Conservation (phyloP, 2,888 invertebrate genomes). For the Idaea aversata region DNA sequence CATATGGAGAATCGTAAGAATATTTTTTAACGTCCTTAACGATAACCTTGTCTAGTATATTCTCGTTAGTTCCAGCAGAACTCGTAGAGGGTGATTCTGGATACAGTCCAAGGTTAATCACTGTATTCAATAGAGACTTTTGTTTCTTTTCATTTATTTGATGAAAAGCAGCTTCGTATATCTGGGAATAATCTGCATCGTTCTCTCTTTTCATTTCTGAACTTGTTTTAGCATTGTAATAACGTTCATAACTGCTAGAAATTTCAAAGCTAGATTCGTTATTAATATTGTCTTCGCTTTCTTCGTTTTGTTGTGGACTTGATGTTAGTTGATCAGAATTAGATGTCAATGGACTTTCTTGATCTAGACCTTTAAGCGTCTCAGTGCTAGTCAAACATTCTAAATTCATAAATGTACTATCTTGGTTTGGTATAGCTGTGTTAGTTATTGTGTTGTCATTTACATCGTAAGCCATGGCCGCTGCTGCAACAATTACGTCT, state of each 20-base stretch:
- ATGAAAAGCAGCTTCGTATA: conserved; percentile 15
- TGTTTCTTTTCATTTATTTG: conserved; percentile 19
- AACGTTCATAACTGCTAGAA: conserved; percentile 35
- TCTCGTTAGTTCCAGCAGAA: conserved; percentile 23
- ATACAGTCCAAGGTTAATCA: conserved; percentile 43
- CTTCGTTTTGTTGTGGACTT: conserved; percentile 22
- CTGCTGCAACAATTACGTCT: conserved; percentile 47
- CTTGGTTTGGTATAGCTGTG: conserved; percentile 14
- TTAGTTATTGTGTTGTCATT: conserved; percentile 21
- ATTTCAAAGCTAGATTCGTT: conserved; percentile 17
- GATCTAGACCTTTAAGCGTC: conserved; percentile 13
- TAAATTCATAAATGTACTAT: conserved; percentile 20
- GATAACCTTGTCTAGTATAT: conserved; percentile 29
- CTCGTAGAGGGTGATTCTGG: conserved; percentile 37
- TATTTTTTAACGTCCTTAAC: conserved; percentile 28
- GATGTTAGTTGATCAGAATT: conserved; percentile 7
- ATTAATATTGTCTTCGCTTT: conserved; percentile 34
- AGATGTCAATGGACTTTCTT: not conserved
- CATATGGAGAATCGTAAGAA: conserved; percentile 22
- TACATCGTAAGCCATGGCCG: conserved; percentile 44
- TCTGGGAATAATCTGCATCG: conserved; percentile 34
- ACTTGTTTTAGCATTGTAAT: conserved; percentile 38
- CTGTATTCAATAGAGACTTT: conserved; percentile 34
- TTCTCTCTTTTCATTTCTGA: conserved; percentile 40
- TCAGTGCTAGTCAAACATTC: conserved; percentile 35